These are phyloP conservation scores for Argya squamiceps DNA, from an alignment of 2,797 vertebrate genomes.

Conservation along the genomic window DNA sequence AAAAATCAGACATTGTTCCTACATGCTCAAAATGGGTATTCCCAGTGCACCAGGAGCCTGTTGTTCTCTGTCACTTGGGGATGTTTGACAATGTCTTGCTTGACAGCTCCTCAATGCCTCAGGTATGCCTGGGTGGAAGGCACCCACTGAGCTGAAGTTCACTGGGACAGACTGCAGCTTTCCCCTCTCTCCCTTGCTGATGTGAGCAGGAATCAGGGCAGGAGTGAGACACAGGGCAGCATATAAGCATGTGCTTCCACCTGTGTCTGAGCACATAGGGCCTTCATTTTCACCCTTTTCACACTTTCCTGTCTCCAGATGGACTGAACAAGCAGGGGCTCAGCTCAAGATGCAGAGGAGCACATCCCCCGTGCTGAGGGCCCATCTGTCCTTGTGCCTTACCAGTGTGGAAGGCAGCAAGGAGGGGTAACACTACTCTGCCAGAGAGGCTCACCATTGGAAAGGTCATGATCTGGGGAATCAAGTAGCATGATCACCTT, in stretches of 20 bases:
- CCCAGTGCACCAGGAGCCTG: neutral
- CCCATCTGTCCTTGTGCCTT: neutral
- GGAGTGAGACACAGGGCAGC: neutral
- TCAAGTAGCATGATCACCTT: neutral
- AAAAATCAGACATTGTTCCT: neutral
- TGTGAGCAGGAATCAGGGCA: neutral
- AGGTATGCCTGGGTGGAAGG: neutral
- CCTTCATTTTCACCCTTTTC: neutral
- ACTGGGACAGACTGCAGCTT: neutral
- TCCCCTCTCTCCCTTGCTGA: neutral
- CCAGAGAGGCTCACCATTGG: neutral
- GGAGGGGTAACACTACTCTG: neutral
- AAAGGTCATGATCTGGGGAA: neutral
- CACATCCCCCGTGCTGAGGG: accelerated
- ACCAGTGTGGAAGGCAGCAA: neutral
- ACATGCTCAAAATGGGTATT: neutral
- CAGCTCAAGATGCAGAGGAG: neutral
- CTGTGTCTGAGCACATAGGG: neutral
- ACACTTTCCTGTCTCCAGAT: neutral
- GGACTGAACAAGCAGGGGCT: neutral
- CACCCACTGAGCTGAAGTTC: neutral
- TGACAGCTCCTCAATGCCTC: neutral
- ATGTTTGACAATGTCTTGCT: neutral
- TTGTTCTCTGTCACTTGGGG: neutral
- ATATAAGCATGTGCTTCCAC: neutral